Evolutionary conservation across 1,140 invertebrate genomes (phyloP), one percentile per base, ranked within the genome.

Genomic region (Sogatella furcifera): DNA sequence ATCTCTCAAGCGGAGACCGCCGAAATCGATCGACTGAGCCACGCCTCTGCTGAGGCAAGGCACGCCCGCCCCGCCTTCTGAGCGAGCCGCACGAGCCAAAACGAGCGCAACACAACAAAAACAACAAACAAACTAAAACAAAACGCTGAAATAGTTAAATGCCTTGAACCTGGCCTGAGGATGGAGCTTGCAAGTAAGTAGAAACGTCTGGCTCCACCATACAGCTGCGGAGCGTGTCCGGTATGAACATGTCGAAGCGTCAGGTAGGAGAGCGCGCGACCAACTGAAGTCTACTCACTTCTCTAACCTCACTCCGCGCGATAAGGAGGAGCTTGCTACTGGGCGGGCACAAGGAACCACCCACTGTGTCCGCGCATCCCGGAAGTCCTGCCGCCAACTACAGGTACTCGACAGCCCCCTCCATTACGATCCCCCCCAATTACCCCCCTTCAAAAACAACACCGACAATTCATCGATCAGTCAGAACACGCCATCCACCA

Each of bases 161-260:
- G n/a, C 41, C 19, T 15, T 55, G 77, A 77, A 86, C 85, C 85
- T 88, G 85, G 80, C 84, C 84, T 72, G 85, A 84, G 73, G 84
- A 86, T 76, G 85, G 84, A 74, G 85, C 84, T 77, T 88, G 85
- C 70, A 87, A 82, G 76, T 87, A 88, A 70, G 84, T 84, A 71
- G 84, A 85, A 70, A 88, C 84, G 84, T 88, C 85, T 75, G 84
- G 85, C 79, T 87, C 85, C 79, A 88, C 84, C 85, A 87, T 88
- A 79, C 84, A 87, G 82, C 84, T 86, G 76, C 84, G 82, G 70
- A 87, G 76, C 68, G 83, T 81, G 70, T 88, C 85, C 72, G 85
- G 85, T 80, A 87, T 86, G 76, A 86, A 87, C 85, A 88, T 88
- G 61, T 14, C 56, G 46, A 49, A 8, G 21, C 46, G 46, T 8